phyloP scores from a whole-genome alignment of 1,140 invertebrate species.

The Drosophila nannoptera region DNA sequence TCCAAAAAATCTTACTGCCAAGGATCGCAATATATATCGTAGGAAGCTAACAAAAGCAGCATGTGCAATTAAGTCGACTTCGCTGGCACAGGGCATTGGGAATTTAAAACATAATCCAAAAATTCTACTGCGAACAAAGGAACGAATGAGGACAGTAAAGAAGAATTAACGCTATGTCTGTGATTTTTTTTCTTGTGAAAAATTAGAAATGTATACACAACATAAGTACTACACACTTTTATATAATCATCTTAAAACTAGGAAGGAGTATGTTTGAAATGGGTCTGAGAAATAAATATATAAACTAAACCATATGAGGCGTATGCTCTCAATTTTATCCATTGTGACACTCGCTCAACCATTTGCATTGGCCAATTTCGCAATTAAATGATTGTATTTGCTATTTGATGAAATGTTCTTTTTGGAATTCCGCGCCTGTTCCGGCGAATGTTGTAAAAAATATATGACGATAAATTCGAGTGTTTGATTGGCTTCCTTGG shows the following conservation, averaged over 20 bases:
- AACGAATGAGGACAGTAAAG: conserved; percentile 7
- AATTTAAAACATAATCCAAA: not conserved
- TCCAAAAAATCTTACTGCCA: conserved; percentile 17
- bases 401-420: conserved; percentile 54
- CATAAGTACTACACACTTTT: conserved; percentile 73
- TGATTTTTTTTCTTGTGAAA: conserved; percentile 24
- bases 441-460: conserved; percentile 65
- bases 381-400: conserved; percentile 67
- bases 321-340: not conserved
- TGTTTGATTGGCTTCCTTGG: conserved; percentile 75
- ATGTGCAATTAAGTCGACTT: accelerated
- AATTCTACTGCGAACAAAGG: not conserved
- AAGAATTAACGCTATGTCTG: not conserved
- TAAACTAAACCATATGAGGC: conserved; percentile 62
- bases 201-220: conserved; percentile 71
- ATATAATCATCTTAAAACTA: conserved; percentile 65
- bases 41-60: conserved; percentile 26
- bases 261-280: conserved; percentile 67
- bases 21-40: conserved; percentile 40
- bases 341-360: conserved; percentile 21
- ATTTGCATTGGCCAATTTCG: conserved; percentile 64
- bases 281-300: conserved; percentile 63
- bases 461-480: conserved; percentile 75
- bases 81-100: not conserved
- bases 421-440: conserved; percentile 60